Evolutionary conservation across 2,797 vertebrate species (phyloP).

Genomic region (Apogon talboti): DNA sequence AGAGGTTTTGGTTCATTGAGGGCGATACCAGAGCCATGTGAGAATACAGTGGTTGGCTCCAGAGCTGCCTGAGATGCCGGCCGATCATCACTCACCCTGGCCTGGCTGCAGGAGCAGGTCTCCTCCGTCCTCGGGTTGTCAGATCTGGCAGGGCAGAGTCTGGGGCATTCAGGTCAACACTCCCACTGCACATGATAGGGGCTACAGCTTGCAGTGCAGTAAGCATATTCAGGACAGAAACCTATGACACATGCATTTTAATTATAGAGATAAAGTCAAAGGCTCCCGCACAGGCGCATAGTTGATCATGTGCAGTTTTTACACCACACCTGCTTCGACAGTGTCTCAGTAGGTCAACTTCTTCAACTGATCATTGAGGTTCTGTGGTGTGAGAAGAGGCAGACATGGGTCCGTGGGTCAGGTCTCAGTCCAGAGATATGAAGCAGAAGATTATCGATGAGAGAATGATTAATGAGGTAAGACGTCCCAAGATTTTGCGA

Average conservation of each 20-base stretch:
- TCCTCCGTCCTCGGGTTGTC: conserved; percentile 74
- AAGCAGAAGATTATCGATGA: conserved; percentile 56
- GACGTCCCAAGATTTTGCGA: conserved; percentile 26
- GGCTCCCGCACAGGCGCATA: conserved; percentile 4
- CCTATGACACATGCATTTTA: conserved; percentile 35
- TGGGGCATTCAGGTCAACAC: conserved; percentile 75
- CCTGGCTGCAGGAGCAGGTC: conserved; percentile 30
- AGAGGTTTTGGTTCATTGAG: conserved; percentile 22
- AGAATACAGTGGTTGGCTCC: conserved; percentile 38
- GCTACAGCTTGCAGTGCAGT: conserved; percentile 20
- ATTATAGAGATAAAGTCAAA: conserved; percentile 27
- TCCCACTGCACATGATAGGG: conserved; percentile 45
- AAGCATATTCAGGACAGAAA: conserved; percentile 37
- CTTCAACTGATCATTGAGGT: conserved; percentile 26
- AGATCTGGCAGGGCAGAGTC: conserved; percentile 60
- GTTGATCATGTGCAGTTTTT: conserved; percentile 5
- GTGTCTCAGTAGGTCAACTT: background rate
- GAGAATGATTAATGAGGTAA: conserved; percentile 76
- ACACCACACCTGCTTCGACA: conserved; percentile 14
- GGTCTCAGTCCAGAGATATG: conserved; percentile 62
- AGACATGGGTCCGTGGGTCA: conserved; percentile 69
- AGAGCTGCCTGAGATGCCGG: conserved; percentile 51
- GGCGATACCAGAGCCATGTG: conserved; percentile 29
- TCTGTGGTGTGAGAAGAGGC: conserved; percentile 15
- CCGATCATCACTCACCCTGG: conserved; percentile 68